phyloP scores from a whole-genome alignment of 2,797 vertebrate species.

The Crocodylus rhombifer region DNA sequence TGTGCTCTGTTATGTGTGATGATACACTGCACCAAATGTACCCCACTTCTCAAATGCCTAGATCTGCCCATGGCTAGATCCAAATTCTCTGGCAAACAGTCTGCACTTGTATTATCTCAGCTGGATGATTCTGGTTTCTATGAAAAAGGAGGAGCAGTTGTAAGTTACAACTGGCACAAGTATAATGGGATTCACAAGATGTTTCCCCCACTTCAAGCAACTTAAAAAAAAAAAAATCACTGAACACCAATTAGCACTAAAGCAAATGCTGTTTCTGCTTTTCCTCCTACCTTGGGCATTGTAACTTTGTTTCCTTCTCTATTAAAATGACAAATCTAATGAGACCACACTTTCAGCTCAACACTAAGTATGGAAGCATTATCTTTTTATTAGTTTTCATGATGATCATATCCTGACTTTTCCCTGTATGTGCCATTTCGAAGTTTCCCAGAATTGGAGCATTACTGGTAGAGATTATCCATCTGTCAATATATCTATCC shows the following conservation, averaged over 20 bases:
- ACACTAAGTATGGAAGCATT: not conserved
- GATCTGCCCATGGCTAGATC: too few species aligned
- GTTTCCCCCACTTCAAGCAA: not conserved
- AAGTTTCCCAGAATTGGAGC: accelerated
- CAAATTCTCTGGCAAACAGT: not conserved
- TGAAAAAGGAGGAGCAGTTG: too few species aligned
- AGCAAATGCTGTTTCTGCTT: not conserved
- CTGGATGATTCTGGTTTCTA: not conserved
- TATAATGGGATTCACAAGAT: not conserved
- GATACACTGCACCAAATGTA: too few species aligned
- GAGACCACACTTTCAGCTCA: not conserved
- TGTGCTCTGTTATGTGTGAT: too few species aligned
- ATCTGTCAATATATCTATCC: too few species aligned
- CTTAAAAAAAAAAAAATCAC: not conserved
- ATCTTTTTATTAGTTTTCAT: not conserved
- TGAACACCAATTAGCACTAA: not conserved
- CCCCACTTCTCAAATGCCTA: too few species aligned
- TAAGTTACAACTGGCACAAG: not conserved
- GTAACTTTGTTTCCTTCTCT: not conserved
- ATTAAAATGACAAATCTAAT: not conserved
- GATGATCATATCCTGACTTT: not conserved
- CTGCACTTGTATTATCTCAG: not conserved
- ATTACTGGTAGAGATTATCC: too few species aligned
- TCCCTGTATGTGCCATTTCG: not conserved
- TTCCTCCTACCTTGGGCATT: not conserved